These are phyloP conservation scores for Festucalex cinctus DNA, from an alignment of 2,113 vertebrate genomes.

Conservation along the genomic window DNA sequence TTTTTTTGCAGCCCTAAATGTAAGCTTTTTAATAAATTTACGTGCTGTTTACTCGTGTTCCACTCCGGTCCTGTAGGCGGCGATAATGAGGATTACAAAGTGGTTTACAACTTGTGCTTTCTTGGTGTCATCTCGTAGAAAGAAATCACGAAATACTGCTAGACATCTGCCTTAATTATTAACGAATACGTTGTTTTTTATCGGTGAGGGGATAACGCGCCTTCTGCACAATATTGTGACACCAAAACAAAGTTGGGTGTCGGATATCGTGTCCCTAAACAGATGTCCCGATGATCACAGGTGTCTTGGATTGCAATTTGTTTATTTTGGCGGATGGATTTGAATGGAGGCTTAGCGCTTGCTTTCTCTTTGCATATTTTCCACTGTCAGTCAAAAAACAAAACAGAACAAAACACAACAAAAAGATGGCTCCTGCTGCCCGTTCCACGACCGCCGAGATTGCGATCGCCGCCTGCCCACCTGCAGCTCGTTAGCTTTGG, in stretches of 20 bases:
- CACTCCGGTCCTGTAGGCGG: background rate
- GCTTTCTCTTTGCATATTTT: constrained; percentile 67
- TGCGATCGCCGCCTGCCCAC: constrained; percentile 18
- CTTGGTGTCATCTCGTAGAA: too few relatives aligned
- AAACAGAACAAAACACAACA: background rate
- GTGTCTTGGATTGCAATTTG: constrained; percentile 43
- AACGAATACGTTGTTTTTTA: background rate
- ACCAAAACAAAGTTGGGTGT: background rate
- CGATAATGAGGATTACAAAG: background rate
- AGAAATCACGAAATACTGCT: too few relatives aligned
- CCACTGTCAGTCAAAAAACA: background rate
- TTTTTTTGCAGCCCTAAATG: background rate
- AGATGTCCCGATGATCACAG: constrained; percentile 8
- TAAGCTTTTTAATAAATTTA: background rate
- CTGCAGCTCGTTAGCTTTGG: constrained; percentile 9
- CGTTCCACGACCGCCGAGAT: background rate
- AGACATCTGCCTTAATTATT: background rate
- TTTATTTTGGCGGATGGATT: constrained; percentile 60
- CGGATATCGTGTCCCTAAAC: constrained; percentile 1
- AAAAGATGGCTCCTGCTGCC: background rate
- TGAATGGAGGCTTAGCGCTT: constrained; percentile 60
- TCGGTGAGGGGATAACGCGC: background rate
- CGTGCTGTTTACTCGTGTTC: background rate
- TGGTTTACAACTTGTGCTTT: too few relatives aligned
- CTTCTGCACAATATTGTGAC: background rate